Conservation (phyloP, 2,888 invertebrate genomes). For the Cantharis flavilabris region DNA sequence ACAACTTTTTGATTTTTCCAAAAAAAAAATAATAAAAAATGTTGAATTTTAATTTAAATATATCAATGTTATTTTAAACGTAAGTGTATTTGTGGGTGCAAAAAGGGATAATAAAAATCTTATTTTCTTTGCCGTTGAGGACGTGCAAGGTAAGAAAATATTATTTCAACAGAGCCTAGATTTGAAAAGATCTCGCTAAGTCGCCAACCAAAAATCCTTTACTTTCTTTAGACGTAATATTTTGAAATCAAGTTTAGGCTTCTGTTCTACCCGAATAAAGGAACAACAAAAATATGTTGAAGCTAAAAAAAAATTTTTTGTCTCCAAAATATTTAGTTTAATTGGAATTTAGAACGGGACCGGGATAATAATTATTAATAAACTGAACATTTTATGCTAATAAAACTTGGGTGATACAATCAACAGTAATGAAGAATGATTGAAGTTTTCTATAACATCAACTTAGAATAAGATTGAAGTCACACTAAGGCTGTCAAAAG, state of each 20-base stretch:
- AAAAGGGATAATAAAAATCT: not conserved
- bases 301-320: not conserved
- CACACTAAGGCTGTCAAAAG: conserved; percentile 15
- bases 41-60: not conserved
- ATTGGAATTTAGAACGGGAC: not conserved
- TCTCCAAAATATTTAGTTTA: not conserved
- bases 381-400: conserved; percentile 9
- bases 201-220: conserved; percentile 4
- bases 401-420: conserved; percentile 20
- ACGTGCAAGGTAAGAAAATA: conserved; percentile 18
- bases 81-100: not conserved
- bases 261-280: not conserved
- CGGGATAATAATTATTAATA: conserved; percentile 6
- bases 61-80: not conserved
- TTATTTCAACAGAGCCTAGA: conserved; percentile 21
- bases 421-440: conserved; percentile 35
- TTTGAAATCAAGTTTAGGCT: not conserved
- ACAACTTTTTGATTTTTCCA: too few relatives aligned
- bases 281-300: not conserved
- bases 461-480: conserved; percentile 16
- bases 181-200: conserved; percentile 11
- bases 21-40: not conserved
- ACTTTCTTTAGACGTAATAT: conserved; percentile 1
- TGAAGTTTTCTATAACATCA: conserved; percentile 30
- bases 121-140: not conserved